Evolutionary conservation across 1,140 invertebrate genomes (phyloP).

Genomic region (Coenobita brevimanus): DNA sequence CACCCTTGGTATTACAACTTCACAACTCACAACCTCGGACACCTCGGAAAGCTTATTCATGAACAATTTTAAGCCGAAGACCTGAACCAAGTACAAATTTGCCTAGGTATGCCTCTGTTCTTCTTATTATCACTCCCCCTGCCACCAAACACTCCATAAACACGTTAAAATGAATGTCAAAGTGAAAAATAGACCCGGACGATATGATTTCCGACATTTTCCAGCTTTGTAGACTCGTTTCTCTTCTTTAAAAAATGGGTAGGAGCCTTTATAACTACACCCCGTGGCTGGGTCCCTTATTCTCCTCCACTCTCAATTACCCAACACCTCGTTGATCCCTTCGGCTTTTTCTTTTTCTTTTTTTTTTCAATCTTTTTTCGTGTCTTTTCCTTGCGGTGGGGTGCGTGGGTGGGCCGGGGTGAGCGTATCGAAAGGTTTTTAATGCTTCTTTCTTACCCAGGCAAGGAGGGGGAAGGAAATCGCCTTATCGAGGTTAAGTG

Average conservation of each 20-base stretch:
- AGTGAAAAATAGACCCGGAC: too few species aligned
- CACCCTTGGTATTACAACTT: slow-evolving; percentile 51
- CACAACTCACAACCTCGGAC: slow-evolving; percentile 51
- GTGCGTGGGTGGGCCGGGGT: slow-evolving; percentile 5
- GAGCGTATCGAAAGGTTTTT: slow-evolving; percentile 2
- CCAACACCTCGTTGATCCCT: slow-evolving; percentile 33
- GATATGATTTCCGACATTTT: too few species aligned
- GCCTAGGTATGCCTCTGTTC: too few species aligned
- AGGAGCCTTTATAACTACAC: too few species aligned
- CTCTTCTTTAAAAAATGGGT: too few species aligned
- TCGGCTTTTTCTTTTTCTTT: background rate
- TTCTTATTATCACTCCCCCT: too few species aligned
- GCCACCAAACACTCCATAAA: too few species aligned
- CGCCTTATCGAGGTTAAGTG: slow-evolving; percentile 26
- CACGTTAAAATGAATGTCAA: too few species aligned
- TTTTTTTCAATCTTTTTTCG: background rate
- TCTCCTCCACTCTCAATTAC: slow-evolving; percentile 28
- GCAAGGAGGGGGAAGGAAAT: background rate
- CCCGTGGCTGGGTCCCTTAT: slow-evolving; percentile 31
- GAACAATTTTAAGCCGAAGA: too few species aligned
- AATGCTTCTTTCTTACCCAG: background rate
- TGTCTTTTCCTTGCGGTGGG: background rate
- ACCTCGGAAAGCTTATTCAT: background rate
- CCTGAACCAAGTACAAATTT: too few species aligned
- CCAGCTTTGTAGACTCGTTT: too few species aligned